Evolutionary conservation across 2,113 vertebrate genomes (phyloP), one percentile per base, ranked within the genome.

Genomic region (Clarias gariepinus): DNA sequence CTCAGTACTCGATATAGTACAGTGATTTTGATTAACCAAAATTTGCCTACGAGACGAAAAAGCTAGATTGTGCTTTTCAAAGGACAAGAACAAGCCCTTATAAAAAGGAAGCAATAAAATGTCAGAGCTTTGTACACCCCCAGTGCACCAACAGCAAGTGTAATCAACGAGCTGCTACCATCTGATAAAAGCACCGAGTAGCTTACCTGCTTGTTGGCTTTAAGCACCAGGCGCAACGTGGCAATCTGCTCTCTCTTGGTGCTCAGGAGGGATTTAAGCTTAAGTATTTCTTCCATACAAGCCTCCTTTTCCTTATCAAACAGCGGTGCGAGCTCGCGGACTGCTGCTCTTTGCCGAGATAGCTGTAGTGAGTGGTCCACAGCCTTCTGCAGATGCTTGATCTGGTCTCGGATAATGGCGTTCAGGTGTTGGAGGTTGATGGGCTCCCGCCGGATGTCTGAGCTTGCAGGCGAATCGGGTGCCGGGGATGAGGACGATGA

Each of bases 391-490:
- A 99, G 94, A 89, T 99, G 97, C 93, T 97, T 97, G 91, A 99
- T 97, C 96, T 99, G 98, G 91, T 99, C 98, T 92, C 96, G 95
- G 92, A 99, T 96, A 86, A 99, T 98, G 91, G 97, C 97, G 33
- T 97, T 97, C 87, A 99, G 97, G 94, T 98, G 98, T 94, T 98
- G 96, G 93, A 99, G 97, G 90, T 98, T 99, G 96, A 97, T 96
- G 30, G 97, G 98, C 93, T 99, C 98, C 87, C 95, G 96, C 73
- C 98, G 97, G 87, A 96, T 96, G 91, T 99, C 98, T 80, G 94
- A 95, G 19, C 90, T 84, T 1, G 94, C 95, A 0, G 97, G 96
- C 33, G 97, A 96, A 30, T 96, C 93, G 33, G 97, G 96, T 0
- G 97, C 97, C 3, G 98, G 97, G 2, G 98, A 98, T 2, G 94